Base-by-base conservation (phyloP, 2,888 invertebrate species). In the Drosophila basisetae region DNA sequence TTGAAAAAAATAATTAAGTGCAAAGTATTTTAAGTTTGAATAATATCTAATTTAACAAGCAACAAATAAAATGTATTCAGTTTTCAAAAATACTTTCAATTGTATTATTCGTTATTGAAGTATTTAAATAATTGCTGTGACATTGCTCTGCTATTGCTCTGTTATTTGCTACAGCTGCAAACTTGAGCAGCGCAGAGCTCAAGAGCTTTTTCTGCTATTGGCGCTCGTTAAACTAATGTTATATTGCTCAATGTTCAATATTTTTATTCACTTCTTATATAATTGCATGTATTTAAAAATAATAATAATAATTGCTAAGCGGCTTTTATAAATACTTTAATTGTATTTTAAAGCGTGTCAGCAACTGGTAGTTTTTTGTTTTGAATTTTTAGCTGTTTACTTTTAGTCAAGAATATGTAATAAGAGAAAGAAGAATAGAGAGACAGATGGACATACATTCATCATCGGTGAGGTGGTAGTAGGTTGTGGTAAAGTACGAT, bases 381-480 rank as follows among this genome's bases (percentile, higher is more conserved):
- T 22, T 6, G 22, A 11, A 43, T 43, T 43, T 43, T 6, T 13
- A 22, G 43, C n/a, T 43, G 22, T 22, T 13, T 43, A 43, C 22
- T 47, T 47, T 22, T 4, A 13, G 41, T 47, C 22, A n/a, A 18
- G 22, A 31, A 31, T 25, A 30, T 16, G 11, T 30, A n/a, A 30
- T 18, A 13, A n/a, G 11, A 30, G 2, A 55, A 37, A 7, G 7
- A 30, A 39, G 30, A 13, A n/a, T 9, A n/a, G 3, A 13, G 13
- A n/a, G 10, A 37, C n/a, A 56, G 30, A 47, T 25, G 9, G 16
- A 93, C 93, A 83, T 93, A 93, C 93, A 93, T 92, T 93, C 93
- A 89, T 93, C 93, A 84, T 93, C 93, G 71, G 92, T 91, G 73
- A 93, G 88, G 81, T 93, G 93, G 83, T 93, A 93, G 82, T 92